These are phyloP conservation scores for Cairina moschata DNA, from an alignment of 2,113 vertebrate species.

Conservation along the genomic window DNA sequence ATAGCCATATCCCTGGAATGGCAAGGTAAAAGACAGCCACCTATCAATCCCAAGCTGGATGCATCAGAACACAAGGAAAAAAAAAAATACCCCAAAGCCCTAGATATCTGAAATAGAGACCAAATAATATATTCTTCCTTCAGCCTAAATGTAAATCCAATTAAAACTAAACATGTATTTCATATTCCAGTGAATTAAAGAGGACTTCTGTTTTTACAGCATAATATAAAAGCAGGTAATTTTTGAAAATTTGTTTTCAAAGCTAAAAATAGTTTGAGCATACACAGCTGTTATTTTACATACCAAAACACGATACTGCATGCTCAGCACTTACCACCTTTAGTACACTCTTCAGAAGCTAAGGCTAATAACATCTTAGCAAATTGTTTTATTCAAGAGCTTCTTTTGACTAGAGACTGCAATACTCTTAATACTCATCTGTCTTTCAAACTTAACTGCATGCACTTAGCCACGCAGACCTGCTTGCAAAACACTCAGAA, in stretches of 20 bases:
- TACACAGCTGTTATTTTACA: background rate
- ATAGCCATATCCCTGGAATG: background rate
- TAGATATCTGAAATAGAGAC: background rate
- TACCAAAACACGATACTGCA: background rate
- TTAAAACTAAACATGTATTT: background rate
- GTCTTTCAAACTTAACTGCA: background rate
- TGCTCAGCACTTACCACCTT: background rate
- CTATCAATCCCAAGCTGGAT: background rate
- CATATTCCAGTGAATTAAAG: background rate
- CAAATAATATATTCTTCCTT: background rate
- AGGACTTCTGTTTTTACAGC: background rate
- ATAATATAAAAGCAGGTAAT: background rate
- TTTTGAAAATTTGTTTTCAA: background rate
- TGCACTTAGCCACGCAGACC: background rate
- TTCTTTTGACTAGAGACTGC: background rate
- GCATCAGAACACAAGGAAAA: background rate
- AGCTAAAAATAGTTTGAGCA: background rate
- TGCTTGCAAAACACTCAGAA: background rate
- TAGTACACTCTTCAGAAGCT: slow-evolving; percentile 22
- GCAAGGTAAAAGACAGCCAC: background rate
- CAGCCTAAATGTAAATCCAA: background rate
- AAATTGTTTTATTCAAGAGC: background rate
- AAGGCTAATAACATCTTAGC: background rate
- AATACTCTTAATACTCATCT: background rate
- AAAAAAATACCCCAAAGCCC: background rate